A percentile compares a stretch with the other conserved stretches of the same genome.
phyloP scores from a whole-genome alignment of 2,888 invertebrate genomes.

The Melieria crassipennis region DNA sequence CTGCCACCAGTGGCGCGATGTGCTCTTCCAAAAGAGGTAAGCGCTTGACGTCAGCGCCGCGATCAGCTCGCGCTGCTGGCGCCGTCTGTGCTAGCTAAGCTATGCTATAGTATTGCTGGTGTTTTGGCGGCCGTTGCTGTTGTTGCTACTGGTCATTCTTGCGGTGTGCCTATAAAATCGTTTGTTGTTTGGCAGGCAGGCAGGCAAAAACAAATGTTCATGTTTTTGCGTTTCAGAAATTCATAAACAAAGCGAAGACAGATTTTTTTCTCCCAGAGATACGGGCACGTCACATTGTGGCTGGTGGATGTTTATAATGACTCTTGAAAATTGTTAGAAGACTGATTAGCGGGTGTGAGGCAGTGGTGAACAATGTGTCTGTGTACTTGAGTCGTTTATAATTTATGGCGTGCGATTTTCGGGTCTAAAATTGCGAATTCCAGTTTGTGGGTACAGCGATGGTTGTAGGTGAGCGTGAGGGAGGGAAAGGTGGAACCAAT shows the following conservation, averaged over 20 bases:
- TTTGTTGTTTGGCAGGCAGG: not conserved
- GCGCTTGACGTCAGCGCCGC: slow-evolving; percentile 28
- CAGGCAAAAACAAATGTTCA: not conserved
- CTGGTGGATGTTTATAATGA: too few relatives aligned
- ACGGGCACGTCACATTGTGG: too few relatives aligned
- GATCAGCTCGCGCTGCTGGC: not conserved
- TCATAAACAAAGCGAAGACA: not conserved
- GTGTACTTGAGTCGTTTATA: not conserved
- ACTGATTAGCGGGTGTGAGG: not conserved
- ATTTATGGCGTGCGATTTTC: not conserved
- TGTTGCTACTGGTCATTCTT: too few relatives aligned
- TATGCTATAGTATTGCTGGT: too few relatives aligned
- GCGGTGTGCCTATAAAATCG: not conserved
- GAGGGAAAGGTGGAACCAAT: too few relatives aligned
- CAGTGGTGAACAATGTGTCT: not conserved
- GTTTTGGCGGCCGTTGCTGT: not conserved
- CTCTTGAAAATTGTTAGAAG: not conserved
- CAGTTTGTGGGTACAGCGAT: too few relatives aligned
- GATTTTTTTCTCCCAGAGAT: too few relatives aligned
- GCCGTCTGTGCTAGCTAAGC: too few relatives aligned
- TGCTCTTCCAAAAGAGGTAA: slow-evolving; percentile 66
- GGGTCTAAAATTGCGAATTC: too few relatives aligned
- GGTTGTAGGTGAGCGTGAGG: too few relatives aligned
- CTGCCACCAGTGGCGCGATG: slow-evolving; percentile 70
- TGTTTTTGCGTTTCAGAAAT: not conserved